Conservation (phyloP, 1,140 invertebrate genomes). For the Listronotus oregonensis region DNA sequence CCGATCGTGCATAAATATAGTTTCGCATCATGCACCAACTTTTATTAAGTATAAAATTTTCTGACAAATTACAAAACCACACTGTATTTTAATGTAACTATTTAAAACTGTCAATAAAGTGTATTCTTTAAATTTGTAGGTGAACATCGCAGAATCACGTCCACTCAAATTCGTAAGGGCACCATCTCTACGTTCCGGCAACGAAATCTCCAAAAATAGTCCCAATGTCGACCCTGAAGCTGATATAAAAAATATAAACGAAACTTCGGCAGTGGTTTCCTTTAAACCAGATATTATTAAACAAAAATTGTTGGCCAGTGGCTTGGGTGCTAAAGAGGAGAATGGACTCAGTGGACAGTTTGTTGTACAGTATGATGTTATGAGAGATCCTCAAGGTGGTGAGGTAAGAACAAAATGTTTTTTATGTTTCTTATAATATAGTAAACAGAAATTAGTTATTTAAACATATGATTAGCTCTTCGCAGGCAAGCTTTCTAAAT, state of each 20-base stretch:
- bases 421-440: conserved; percentile 8
- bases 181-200: conserved; percentile 64
- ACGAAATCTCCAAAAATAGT: conserved; percentile 43
- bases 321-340: conserved; percentile 45
- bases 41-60: no score
- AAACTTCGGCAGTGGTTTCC: conserved; percentile 40
- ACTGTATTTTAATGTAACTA: no score
- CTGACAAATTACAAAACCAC: no score
- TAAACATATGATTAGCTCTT: no score
- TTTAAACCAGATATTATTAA: conserved; percentile 60
- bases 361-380: conserved; percentile 69
- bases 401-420: conserved; percentile 57
- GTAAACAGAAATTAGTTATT: no score
- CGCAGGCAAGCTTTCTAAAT: no score
- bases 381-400: conserved; percentile 59
- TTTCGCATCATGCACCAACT: no score
- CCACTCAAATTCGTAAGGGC: conserved; percentile 62
- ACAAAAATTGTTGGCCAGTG: conserved; percentile 54
- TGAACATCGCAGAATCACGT: conserved; percentile 63
- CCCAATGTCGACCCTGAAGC: conserved; percentile 45
- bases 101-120: no score
- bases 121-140: no score
- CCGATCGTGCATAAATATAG: no score
- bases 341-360: conserved; percentile 66
- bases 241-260: conserved; percentile 47